phyloP scores from a whole-genome alignment of 1,140 invertebrate species.

The Leptopilina clavipes region DNA sequence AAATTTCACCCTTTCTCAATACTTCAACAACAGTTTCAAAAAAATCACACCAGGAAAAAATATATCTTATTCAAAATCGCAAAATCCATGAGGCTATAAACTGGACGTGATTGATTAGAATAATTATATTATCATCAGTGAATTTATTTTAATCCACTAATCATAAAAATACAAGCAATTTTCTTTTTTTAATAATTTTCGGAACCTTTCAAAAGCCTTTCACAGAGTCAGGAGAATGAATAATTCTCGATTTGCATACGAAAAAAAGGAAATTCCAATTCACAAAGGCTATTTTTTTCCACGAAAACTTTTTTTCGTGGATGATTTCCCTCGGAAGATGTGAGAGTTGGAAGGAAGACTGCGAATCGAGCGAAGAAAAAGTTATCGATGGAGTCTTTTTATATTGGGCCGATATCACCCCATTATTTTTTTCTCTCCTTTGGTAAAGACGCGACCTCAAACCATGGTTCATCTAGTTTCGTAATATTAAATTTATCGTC shows the following conservation, averaged over 20 bases:
- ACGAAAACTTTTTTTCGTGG: not conserved
- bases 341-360: slow-evolving; percentile 17
- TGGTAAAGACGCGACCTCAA: slow-evolving; percentile 4
- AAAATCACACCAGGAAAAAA: too few species aligned
- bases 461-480: slow-evolving; percentile 9
- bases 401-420: not conserved
- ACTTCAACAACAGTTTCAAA: too few species aligned
- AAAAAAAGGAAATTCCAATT: slow-evolving; percentile 33
- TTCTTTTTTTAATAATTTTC: not conserved
- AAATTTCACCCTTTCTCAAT: too few species aligned
- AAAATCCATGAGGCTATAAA: too few species aligned
- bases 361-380: not conserved
- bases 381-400: slow-evolving; percentile 26
- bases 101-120: too few species aligned
- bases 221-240: not conserved
- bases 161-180: not conserved
- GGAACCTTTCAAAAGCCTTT: not conserved
- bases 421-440: not conserved
- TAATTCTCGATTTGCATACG: slow-evolving; percentile 12
- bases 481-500: slow-evolving; percentile 27
- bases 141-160: not conserved
- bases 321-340: not conserved
- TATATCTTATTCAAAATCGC: too few species aligned
- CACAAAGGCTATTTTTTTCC: slow-evolving; percentile 1
- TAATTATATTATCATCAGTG: not conserved